Base-by-base conservation (phyloP, 92 coral and sea anemone species). In the Umimayanthus chanpuru region DNA sequence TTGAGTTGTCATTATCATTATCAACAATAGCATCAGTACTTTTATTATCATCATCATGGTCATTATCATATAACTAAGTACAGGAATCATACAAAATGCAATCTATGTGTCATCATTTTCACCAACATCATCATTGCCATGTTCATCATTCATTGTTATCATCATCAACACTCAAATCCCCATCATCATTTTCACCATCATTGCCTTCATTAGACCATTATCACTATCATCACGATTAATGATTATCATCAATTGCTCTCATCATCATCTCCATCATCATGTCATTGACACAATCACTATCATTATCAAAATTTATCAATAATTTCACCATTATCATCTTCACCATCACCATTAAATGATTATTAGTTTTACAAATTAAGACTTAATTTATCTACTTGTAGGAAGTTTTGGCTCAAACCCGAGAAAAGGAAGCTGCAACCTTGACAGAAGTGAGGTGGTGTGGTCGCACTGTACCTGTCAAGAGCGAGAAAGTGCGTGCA, bases 401-500 rank as follows among this genome's bases (percentile, higher is more conserved):
- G 99, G 96, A 94, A 85, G 97, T 97, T 47, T 88, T 97, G 86
- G 93, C 98, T n/a, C 99, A 97, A 88, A 97, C 99, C 0, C 92
- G 99, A 21, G 99, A 97, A 53, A 97, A 95, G 82, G 98, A 97
- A 86, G 99, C 99, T 77, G 94, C 95, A 30, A 88, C 96, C 14
- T 88, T 97, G 94, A 97, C 98, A 87, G 99, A 97, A 81, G 94
- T 97, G 68, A 94, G 91, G 11, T 97, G 99, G 99, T 89, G 94
- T 85, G 94, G 96, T 29, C 96, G 90, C 53, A 89, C 94, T 26
- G 91, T 97, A 36, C 99, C 99, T 23, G 98, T 97, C 43, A 97
- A 95, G 88, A 95, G 92, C 82, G 99, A 97, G 88, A 93, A 94
- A 86, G 99, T 95, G 12, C 98, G 99, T 43, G 94, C 95, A 71